Evolutionary conservation across 2,888 invertebrate species (phyloP), one percentile per base, ranked within the genome.

Genomic region (Sylvicola cinctus): DNA sequence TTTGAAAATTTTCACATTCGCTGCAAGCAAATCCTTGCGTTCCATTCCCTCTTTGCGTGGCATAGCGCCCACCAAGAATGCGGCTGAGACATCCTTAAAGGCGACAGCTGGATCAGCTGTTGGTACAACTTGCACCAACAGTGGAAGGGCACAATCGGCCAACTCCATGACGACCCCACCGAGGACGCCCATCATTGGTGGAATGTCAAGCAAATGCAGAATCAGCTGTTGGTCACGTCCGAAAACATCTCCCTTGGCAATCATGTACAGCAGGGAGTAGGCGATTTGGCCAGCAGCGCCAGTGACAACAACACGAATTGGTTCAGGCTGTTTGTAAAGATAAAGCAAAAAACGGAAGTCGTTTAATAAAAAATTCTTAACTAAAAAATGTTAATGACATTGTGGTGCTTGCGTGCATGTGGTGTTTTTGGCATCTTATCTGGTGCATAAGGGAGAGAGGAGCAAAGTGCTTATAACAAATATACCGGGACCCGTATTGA

Each of bases 241-340:
- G 56, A 96, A 96, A 1, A 95, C 91, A 54, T 87, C 81, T 39
- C 96, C 98, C 48, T 88, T 88, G 11, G 88, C 88, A 44, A 98
- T 70, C 62, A 90, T 84, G 53, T 88, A 88, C 11, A 98, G 64
- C 30, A 99, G 63, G 3, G 95, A 95, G 59, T 98, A 98, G 39
- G 91, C 95, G 46, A 98, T 99, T 63, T 99, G 98, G 13, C 98
- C 98, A 39, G 96, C 98, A 46, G 98, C 98, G 40, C 98, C 98
- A 35, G 96, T 98, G 20, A 99, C 83, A 39, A 91, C 79, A 43
- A 96, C 88, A 62, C 74, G 77, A 50, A 95, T 78, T 51, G 91
- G 83, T 59, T 77, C 74, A 49, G 70, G 63, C 79, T 81, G 56
- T 38, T 66, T 65, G 34, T 13, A 37, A 20, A 36, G 25, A 25